Base-by-base conservation (phyloP, 2,888 invertebrate species). In the Drosophila cognata region DNA sequence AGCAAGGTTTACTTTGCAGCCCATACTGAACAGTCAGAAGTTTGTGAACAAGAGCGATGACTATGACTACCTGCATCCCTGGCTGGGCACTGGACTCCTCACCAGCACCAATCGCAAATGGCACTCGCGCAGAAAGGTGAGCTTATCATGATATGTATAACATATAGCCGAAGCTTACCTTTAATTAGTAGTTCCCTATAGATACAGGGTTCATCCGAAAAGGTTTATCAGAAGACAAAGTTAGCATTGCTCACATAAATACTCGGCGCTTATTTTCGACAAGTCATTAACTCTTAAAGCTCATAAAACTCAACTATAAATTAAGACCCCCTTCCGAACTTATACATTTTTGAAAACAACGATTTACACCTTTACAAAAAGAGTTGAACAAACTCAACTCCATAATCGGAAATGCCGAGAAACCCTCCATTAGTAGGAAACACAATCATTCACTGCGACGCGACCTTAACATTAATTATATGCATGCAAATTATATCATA, bases 71-170 rank as follows among this genome's bases (percentile, higher is more conserved):
- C 91, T 95, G 46, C 93, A 93, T 65, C 94, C 94, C n/a, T 95
- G 95, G 95, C 91, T 95, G 50, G 95, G 95, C 50, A 94, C 94
- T 6, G 95, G 95, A 11, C 91, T 95, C 10, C 92, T 95, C 11
- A 94, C 94, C 52, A 94, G 94, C 83, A 93, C 93, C 71, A 94
- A 94, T 11, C 91, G 92, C 52, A 95, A 95, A 92, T 96, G 96
- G 96, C 94, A 94, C 78, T 92, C 92, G 0, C 92, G 95, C 76
- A 93, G 96, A 79, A 95, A 95, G 92, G 94, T 93, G 80, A 79
- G 66, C 11, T 52, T 41, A 10, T 16, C 7, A 8, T 25, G 7
- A 25, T 46, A 4, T 2, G 25, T 25, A 16, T 7, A 7, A 21
- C 7, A 21, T 7, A 13, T 13, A 21, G 13, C 7, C 8, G 25